These are phyloP conservation scores for Peromyscus aztecus DNA, from an alignment of 2,797 vertebrate species.

Conservation along the genomic window DNA sequence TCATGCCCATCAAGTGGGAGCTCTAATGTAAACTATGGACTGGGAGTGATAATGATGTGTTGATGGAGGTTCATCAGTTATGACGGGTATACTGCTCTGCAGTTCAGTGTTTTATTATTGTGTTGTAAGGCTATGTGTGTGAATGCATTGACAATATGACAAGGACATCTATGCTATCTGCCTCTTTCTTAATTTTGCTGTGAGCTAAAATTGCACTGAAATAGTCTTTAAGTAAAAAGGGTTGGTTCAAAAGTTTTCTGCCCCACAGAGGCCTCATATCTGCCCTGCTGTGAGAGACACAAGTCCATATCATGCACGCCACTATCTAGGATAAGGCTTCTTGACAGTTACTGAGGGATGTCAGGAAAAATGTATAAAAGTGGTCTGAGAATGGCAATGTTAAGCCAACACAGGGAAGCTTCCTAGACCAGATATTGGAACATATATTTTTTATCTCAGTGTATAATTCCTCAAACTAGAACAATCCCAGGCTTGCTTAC, in stretches of 20 bases:
- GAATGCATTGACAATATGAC: not conserved
- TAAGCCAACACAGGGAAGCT: not conserved
- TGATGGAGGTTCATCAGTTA: not conserved
- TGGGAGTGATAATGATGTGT: not conserved
- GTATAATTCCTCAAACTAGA: not conserved
- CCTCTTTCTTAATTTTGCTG: not conserved
- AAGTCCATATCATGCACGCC: not conserved
- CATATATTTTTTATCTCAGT: not conserved
- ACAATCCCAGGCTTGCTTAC: not conserved
- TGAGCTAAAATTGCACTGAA: not conserved
- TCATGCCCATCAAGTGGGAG: too few relatives aligned
- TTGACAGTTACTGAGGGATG: not conserved
- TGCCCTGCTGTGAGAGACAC: not conserved
- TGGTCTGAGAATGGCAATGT: not conserved
- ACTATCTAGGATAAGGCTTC: not conserved
- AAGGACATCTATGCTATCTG: not conserved
- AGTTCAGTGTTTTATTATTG: not conserved
- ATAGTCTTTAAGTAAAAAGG: not conserved
- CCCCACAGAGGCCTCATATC: not conserved
- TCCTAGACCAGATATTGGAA: not conserved
- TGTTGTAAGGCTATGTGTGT: not conserved
- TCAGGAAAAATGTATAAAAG: not conserved
- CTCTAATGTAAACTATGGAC: not conserved
- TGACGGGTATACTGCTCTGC: not conserved
- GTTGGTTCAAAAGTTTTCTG: not conserved